These are phyloP conservation scores for Sabellastarte sp. DNA, from an alignment of 2,888 invertebrate genomes.

Conservation along the genomic window DNA sequence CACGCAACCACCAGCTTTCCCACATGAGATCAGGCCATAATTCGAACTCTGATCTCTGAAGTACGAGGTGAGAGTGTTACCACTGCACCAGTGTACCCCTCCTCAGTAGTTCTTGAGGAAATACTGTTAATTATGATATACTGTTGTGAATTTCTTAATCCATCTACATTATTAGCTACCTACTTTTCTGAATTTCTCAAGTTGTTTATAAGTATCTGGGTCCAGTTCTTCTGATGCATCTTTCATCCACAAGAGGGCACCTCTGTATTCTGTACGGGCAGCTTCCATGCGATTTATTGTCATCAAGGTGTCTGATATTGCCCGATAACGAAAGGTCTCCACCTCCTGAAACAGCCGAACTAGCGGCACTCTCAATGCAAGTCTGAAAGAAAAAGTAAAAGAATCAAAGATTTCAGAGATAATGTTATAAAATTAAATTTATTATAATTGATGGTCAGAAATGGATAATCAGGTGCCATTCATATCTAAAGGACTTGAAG, in stretches of 20 bases:
- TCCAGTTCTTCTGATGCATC: constrained; percentile 92
- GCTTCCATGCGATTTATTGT: constrained; percentile 95
- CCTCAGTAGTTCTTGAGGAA: no score
- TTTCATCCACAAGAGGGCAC: constrained; percentile 88
- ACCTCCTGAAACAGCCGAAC: constrained; percentile 78
- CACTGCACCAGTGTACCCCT: no score
- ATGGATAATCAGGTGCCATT: background rate
- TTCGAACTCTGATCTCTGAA: no score
- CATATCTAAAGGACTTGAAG: background rate
- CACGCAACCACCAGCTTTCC: no score
- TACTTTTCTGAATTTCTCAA: constrained; percentile 95
- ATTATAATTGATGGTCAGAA: no score
- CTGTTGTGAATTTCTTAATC: no score
- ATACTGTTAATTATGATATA: no score
- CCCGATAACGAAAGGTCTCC: constrained; percentile 93
- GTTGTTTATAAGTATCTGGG: constrained; percentile 91
- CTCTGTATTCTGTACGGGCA: constrained; percentile 91
- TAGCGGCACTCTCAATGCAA: constrained; percentile 81
- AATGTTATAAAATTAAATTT: background rate
- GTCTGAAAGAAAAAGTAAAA: constrained; percentile 59
- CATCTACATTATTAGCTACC: no score
- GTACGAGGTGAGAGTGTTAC: no score
- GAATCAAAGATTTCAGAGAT: background rate
- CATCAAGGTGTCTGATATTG: constrained; percentile 86
- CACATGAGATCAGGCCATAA: no score